Percentiles rank a stretch among this genome's conserved stretches.
phyloP scores from a whole-genome alignment of 2,113 vertebrate genomes.

The Corythornis vintsioides region DNA sequence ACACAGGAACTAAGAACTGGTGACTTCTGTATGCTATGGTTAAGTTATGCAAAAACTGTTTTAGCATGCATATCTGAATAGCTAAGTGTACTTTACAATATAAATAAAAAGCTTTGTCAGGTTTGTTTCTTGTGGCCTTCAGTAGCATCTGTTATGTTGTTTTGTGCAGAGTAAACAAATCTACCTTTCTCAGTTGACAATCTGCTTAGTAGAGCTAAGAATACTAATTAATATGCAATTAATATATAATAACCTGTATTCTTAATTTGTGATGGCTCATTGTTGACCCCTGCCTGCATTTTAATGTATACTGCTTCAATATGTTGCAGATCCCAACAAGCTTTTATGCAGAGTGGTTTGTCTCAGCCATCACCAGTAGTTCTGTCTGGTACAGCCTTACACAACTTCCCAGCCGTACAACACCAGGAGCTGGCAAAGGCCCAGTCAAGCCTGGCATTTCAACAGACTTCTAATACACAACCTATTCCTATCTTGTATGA shows the following conservation, averaged over 20 bases:
- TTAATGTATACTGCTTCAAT: background rate
- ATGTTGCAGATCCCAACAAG: constrained; percentile 89
- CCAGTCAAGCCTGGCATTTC: constrained; percentile 92
- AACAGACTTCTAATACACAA: constrained; percentile 93
- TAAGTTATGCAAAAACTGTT: background rate
- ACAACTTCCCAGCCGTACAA: constrained; percentile 93
- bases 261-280: background rate
- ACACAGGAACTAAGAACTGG: background rate
- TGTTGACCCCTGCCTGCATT: background rate
- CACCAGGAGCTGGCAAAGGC: constrained; percentile 94
- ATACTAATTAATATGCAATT: background rate
- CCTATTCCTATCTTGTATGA: constrained; percentile 98
- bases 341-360: constrained; percentile 95
- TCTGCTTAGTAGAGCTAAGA: background rate
- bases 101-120: accelerated
- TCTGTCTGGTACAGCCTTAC: constrained; percentile 91
- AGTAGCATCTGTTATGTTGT: background rate
- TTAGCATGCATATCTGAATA: background rate
- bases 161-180: background rate
- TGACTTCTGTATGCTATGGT: background rate
- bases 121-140: background rate
- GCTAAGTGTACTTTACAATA: background rate
- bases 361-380: constrained; percentile 95
- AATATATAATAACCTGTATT: background rate
- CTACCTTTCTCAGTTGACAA: background rate